Evolutionary conservation across 35 echinoderm and acorn worm genomes (phyloP).

Genomic region (Ophioderma brevispina): DNA sequence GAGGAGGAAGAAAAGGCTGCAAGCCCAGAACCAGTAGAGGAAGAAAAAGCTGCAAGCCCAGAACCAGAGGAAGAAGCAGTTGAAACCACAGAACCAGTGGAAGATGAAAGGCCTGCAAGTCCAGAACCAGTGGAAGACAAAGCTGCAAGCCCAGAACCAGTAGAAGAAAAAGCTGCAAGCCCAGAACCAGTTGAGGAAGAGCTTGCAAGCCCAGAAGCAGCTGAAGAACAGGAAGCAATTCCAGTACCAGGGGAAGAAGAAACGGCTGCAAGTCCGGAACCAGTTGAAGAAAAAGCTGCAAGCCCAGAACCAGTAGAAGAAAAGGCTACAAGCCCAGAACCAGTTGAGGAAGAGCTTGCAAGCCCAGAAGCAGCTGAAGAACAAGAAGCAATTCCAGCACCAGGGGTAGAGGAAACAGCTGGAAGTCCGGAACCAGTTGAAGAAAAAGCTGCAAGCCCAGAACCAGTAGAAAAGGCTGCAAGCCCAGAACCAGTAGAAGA

Average conservation of each 20-base stretch:
- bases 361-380: neutral
- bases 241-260: conserved; percentile 16
- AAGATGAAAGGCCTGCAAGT: neutral
- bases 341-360: neutral
- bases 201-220: neutral
- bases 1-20: conserved; percentile 25
- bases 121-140: conserved; percentile 6
- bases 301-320: conserved; percentile 50
- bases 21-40: conserved; percentile 28
- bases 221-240: neutral
- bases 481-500: conserved; percentile 10
- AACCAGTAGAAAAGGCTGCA: neutral
- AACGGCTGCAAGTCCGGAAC: conserved; percentile 9
- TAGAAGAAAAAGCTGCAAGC: neutral
- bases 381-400: neutral
- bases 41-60: neutral
- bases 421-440: no score
- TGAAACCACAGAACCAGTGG: no score
- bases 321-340: neutral
- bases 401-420: neutral
- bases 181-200: neutral
- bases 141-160: neutral
- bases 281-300: neutral
- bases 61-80: neutral
- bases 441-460: neutral